phyloP scores from a whole-genome alignment of 2,113 vertebrate genomes.

The Pollachius pollachius region DNA sequence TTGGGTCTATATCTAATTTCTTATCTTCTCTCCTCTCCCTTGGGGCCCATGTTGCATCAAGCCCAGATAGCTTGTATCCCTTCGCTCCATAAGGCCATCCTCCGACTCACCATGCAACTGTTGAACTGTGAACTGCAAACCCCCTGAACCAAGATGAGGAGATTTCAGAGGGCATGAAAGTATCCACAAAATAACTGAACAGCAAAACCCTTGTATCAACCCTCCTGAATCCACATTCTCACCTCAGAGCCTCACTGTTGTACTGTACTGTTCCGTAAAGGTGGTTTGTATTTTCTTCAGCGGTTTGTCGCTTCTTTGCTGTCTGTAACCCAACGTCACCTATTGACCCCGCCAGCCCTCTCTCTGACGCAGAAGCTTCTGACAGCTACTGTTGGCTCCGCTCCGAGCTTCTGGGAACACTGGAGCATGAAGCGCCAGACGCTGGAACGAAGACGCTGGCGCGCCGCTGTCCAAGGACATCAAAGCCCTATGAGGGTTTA shows the following conservation, averaged over 20 bases:
- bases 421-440: conserved; percentile 49
- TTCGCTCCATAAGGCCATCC: conserved; percentile 20
- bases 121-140: background rate
- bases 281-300: conserved; percentile 12
- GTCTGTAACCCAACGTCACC: conserved; percentile 31
- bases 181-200: no score
- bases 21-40: conserved; percentile 16
- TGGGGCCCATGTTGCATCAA: conserved; percentile 16
- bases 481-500: conserved; percentile 18
- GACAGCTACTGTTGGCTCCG: conserved; percentile 42
- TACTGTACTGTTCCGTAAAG: no score
- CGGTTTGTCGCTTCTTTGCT: background rate
- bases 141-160: conserved; percentile 25
- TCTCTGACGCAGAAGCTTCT: conserved; percentile 32
- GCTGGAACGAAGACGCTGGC: conserved; percentile 30
- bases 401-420: conserved; percentile 24
- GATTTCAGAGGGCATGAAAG: background rate
- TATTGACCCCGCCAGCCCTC: conserved; percentile 39
- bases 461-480: conserved; percentile 40
- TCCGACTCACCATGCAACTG: conserved; percentile 36
- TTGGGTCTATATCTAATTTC: conserved; percentile 35
- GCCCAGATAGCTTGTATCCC: conserved; percentile 45
- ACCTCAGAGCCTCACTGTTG: no score
- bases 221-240: no score
- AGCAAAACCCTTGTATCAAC: no score